A percentile compares a stretch with the other conserved stretches of the same genome.
These are phyloP conservation scores for Cygnus buccinator DNA, from an alignment of 2,113 vertebrate genomes.

Conservation along the genomic window DNA sequence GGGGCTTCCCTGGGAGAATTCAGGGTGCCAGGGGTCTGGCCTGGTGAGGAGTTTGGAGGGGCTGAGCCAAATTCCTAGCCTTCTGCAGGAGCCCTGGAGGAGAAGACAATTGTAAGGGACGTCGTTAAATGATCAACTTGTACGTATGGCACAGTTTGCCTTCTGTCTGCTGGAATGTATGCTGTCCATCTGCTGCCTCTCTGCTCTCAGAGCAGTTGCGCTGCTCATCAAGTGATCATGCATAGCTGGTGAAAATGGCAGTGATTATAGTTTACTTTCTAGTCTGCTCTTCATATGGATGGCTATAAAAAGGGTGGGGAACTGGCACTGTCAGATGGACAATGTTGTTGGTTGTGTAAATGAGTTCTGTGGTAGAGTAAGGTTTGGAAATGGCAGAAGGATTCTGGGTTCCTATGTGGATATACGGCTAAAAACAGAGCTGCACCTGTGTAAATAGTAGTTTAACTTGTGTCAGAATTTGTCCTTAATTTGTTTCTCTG, in stretches of 20 bases:
- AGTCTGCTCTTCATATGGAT: background rate
- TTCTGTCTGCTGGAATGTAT: background rate
- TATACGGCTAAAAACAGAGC: background rate
- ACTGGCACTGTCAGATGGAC: background rate
- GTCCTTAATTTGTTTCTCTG: background rate
- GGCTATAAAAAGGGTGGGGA: background rate
- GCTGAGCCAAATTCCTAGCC: background rate
- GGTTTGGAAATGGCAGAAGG: background rate
- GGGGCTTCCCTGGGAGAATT: background rate
- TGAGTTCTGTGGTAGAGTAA: background rate
- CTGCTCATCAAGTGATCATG: background rate
- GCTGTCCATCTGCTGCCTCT: background rate
- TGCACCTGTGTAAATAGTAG: background rate
- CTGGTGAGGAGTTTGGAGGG: background rate
- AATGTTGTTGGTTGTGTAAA: background rate
- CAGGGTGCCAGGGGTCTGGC: background rate
- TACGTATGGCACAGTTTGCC: rapidly evolving
- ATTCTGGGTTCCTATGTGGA: background rate
- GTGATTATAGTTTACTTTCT: background rate
- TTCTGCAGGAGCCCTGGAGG: background rate
- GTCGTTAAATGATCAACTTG: background rate
- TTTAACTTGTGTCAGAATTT: background rate
- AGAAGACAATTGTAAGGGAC: background rate
- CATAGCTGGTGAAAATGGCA: background rate
- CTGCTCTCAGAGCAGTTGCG: background rate